These are phyloP conservation scores for Fregetta grallaria DNA, from an alignment of 2,113 vertebrate genomes.

Conservation along the genomic window DNA sequence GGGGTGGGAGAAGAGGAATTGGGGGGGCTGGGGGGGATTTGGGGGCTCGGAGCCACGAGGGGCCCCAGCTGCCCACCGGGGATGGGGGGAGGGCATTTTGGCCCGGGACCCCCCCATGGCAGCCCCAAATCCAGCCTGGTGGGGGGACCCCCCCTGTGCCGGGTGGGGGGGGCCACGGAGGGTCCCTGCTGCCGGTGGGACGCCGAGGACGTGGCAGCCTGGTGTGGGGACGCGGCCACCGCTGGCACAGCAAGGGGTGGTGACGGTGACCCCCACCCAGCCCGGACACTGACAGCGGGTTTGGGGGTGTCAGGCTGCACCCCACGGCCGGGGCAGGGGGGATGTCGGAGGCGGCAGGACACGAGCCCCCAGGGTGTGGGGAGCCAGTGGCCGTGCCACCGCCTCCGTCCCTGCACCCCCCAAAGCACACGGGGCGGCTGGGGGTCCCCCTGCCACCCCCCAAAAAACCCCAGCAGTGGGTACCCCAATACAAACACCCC, in stretches of 20 bases:
- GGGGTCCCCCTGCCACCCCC: not conserved
- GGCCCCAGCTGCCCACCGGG: not conserved
- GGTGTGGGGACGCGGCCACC: too few relatives aligned
- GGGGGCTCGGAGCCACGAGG: not conserved
- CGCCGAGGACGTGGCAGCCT: too few relatives aligned
- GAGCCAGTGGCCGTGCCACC: not conserved
- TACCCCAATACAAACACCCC: not conserved
- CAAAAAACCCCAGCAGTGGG: not conserved
- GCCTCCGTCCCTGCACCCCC: not conserved
- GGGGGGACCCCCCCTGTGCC: not conserved
- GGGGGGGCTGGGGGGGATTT: not conserved
- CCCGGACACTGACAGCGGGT: rapidly evolving
- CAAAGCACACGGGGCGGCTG: not conserved
- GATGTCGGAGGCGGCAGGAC: not conserved
- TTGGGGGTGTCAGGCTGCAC: not conserved
- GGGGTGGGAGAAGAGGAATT: too few relatives aligned
- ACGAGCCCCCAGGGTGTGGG: not conserved
- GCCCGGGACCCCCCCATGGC: not conserved
- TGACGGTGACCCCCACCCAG: not conserved
- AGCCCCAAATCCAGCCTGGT: not conserved
- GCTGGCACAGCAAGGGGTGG: too few relatives aligned
- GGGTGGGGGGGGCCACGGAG: not conserved
- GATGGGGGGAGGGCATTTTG: not conserved
- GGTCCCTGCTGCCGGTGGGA: not conserved
- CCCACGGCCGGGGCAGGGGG: not conserved